Conservation (phyloP, 2,888 invertebrate species). For the Gisinianus flammeolus region DNA sequence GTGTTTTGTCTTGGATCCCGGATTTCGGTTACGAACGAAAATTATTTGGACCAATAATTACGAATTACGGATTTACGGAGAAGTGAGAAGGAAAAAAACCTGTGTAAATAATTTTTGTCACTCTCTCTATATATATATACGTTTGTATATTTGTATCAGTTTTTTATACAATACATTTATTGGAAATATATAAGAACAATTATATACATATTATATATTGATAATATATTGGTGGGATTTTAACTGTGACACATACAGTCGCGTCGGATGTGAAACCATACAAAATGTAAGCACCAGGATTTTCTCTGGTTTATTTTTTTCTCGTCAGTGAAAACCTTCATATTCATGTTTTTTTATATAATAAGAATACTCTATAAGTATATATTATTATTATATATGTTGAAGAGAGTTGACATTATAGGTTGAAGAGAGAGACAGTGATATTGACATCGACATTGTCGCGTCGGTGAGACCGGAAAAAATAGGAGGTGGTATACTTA, state of each 20-base stretch:
- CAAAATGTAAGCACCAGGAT: neutral
- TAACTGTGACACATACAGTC: neutral
- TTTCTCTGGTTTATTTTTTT: neutral
- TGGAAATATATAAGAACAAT: too few relatives aligned
- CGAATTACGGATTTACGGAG: too few relatives aligned
- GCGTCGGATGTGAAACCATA: neutral
- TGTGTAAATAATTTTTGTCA: too few relatives aligned
- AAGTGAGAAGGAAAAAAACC: too few relatives aligned
- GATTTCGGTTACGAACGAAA: too few relatives aligned
- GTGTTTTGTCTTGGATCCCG: too few relatives aligned
- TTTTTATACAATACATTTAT: too few relatives aligned
- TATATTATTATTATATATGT: neutral
- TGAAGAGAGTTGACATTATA: too few relatives aligned
- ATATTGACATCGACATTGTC: neutral
- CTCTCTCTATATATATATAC: neutral
- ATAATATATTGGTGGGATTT: neutral
- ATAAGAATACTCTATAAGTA: neutral
- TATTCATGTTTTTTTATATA: neutral
- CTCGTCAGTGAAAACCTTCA: neutral
- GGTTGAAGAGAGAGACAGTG: neutral
- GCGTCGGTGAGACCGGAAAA: neutral
- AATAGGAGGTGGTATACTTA: too few relatives aligned
- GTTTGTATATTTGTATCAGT: neutral
- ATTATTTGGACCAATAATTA: too few relatives aligned
- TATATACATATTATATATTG: too few relatives aligned